phyloP scores from a whole-genome alignment of 2,888 invertebrate species.

The Didymodactylos carnosus region DNA sequence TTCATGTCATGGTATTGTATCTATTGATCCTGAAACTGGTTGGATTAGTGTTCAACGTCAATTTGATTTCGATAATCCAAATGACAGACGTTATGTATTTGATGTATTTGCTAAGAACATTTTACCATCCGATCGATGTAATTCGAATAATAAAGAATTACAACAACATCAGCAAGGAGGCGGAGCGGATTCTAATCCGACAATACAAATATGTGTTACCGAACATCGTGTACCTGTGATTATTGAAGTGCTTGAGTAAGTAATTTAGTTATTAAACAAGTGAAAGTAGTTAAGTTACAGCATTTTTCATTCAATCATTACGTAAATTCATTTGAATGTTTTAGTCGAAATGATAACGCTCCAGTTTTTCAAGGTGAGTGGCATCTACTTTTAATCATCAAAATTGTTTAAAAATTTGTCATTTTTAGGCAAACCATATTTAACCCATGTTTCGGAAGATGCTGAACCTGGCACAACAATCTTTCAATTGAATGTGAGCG shows the following conservation, averaged over 20 bases:
- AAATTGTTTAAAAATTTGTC: too few species aligned
- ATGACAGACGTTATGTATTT: slow-evolving; percentile 47
- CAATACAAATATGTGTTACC: not conserved
- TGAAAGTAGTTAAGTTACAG: too few species aligned
- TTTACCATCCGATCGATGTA: not conserved
- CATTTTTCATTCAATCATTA: too few species aligned
- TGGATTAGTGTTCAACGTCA: slow-evolving; percentile 67
- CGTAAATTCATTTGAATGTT: too few species aligned
- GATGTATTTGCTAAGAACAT: not conserved
- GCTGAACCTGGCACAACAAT: not conserved
- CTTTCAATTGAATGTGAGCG: not conserved
- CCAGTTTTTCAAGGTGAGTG: too few species aligned
- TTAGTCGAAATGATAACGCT: not conserved
- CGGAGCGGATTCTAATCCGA: not conserved
- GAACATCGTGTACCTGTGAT: not conserved
- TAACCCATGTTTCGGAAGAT: not conserved
- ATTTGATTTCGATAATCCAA: slow-evolving; percentile 83
- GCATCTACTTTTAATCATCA: not conserved
- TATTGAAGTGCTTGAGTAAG: not conserved
- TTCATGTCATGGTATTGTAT: not conserved
- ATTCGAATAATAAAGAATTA: not conserved
- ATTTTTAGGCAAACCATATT: not conserved
- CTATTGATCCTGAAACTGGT: not conserved
- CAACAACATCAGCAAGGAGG: not conserved
- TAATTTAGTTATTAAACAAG: too few species aligned